Percentiles rank a stretch among this genome's conserved stretches.
phyloP scores from a whole-genome alignment of 2,113 vertebrate species.

The Motacilla alba region DNA sequence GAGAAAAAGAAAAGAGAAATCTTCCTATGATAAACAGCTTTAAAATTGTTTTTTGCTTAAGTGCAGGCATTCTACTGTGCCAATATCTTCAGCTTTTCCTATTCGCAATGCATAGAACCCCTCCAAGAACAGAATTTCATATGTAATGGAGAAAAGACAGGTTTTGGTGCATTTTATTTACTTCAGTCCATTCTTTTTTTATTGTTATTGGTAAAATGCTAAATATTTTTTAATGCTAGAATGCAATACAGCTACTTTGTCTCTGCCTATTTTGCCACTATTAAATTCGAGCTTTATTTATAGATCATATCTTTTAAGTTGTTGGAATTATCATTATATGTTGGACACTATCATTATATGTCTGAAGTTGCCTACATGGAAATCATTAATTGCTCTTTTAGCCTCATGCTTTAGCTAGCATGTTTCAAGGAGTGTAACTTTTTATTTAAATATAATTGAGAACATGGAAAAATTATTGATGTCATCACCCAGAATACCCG shows the following conservation, averaged over 20 bases:
- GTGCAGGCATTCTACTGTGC: neutral
- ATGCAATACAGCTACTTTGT: neutral
- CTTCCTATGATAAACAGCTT: fast-evolving
- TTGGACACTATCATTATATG: neutral
- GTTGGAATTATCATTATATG: neutral
- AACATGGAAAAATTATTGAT: neutral
- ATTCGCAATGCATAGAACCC: neutral
- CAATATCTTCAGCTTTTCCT: neutral
- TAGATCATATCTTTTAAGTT: neutral
- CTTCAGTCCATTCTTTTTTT: neutral
- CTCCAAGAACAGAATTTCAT: neutral
- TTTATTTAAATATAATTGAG: neutral
- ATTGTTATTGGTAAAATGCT: neutral
- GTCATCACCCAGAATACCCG: neutral
- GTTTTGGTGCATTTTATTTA: neutral
- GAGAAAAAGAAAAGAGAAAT: neutral
- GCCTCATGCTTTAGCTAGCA: neutral
- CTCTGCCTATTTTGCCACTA: neutral
- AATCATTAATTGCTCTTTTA: neutral
- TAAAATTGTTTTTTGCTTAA: neutral
- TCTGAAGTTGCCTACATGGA: neutral
- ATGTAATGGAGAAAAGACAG: neutral
- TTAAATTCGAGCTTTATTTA: neutral
- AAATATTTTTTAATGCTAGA: neutral
- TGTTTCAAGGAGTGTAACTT: neutral